A percentile compares a stretch with the other conserved stretches of the same genome.
phyloP scores from a whole-genome alignment of 92 coral and sea anemone species.

The Pocillopora meandrina region DNA sequence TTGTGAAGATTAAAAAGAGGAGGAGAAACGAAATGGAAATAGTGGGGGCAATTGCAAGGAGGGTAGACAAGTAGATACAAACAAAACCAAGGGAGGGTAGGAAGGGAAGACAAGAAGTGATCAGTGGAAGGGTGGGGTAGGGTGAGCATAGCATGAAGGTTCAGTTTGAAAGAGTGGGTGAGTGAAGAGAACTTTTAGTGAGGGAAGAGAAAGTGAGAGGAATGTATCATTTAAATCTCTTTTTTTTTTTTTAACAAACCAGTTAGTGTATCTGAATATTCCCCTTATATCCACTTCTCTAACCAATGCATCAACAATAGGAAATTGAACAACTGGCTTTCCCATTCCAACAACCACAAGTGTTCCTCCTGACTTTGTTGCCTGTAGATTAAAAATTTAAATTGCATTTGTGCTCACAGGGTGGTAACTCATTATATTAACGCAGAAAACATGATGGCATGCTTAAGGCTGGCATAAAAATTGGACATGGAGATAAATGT shows the following conservation, averaged over 20 bases:
- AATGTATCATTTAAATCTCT: background rate
- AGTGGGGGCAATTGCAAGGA: background rate
- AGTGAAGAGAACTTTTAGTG: background rate
- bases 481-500: too few relatives aligned
- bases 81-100: background rate
- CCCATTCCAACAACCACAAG: slow-evolving; percentile 96
- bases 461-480: too few relatives aligned
- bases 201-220: background rate
- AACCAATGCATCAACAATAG: slow-evolving; percentile 82
- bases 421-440: too few relatives aligned
- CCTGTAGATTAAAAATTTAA: slow-evolving; percentile 54
- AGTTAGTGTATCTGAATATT: slow-evolving; percentile 91
- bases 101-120: background rate
- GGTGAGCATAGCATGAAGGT: too few relatives aligned
- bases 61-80: background rate
- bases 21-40: background rate
- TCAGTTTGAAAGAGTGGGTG: background rate
- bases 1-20: background rate
- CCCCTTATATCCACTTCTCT: slow-evolving; percentile 98
- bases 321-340: slow-evolving; percentile 72
- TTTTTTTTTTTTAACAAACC: slow-evolving; percentile 56
- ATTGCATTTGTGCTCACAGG: background rate
- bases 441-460: too few relatives aligned
- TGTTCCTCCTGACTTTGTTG: slow-evolving; percentile 91
- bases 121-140: background rate